These are phyloP conservation scores for Ficedula albicollis DNA, from an alignment of 2,797 vertebrate species.

Conservation along the genomic window DNA sequence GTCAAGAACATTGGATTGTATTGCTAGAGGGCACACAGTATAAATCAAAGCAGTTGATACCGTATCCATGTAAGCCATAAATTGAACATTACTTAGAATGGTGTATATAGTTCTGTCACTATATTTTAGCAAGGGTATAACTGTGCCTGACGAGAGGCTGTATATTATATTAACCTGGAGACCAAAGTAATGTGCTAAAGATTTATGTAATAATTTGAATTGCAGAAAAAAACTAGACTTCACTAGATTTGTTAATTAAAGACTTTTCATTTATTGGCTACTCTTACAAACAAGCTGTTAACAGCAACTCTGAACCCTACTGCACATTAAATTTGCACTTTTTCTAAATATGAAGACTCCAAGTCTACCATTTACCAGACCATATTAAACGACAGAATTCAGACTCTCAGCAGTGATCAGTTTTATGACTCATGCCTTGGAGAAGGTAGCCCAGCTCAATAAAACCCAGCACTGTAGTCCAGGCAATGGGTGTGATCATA, in stretches of 20 bases:
- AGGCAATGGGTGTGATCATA: not conserved
- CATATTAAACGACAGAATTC: not conserved
- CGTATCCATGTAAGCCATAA: conserved; percentile 54
- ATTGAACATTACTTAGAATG: conserved; percentile 36
- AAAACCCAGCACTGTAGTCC: not conserved
- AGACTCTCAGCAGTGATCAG: not conserved
- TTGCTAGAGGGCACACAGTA: conserved; percentile 37
- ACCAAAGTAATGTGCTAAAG: not conserved
- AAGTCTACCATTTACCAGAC: not conserved
- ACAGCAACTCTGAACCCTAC: not conserved
- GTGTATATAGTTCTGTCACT: not conserved
- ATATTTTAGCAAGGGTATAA: conserved; percentile 33
- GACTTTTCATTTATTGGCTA: not conserved
- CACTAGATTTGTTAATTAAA: not conserved
- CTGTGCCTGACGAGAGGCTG: not conserved
- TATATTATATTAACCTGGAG: not conserved
- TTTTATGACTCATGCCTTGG: not conserved
- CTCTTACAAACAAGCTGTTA: not conserved
- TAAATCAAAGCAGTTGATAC: conserved; percentile 53
- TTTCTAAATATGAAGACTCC: not conserved
- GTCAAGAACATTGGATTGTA: conserved; percentile 13
- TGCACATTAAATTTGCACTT: not conserved
- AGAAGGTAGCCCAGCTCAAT: not conserved
- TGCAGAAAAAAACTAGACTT: not conserved
- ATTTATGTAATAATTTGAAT: not conserved